phyloP scores from a whole-genome alignment of 2,113 vertebrate species.

The Carollia perspicillata region DNA sequence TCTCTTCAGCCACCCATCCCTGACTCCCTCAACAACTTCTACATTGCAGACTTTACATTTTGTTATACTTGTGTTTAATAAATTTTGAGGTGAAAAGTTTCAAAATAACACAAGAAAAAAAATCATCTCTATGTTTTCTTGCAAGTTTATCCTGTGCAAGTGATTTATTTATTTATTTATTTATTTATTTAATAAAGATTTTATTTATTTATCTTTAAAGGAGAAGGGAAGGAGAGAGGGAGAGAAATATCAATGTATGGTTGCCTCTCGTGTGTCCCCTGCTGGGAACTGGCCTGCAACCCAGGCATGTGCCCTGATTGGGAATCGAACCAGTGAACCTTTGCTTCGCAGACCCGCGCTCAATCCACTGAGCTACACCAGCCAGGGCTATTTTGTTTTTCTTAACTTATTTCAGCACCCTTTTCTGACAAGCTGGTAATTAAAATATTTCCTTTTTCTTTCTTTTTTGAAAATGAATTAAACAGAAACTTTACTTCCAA shows the following conservation, averaged over 20 bases:
- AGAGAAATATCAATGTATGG: too few species aligned
- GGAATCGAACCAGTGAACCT: too few species aligned
- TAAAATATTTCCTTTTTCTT: background rate
- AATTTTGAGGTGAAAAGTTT: background rate
- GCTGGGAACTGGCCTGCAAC: too few species aligned
- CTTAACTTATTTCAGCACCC: background rate
- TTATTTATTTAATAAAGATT: too few species aligned
- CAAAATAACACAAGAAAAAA: background rate
- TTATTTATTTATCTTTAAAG: too few species aligned
- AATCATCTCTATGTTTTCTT: background rate
- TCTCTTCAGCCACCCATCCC: background rate
- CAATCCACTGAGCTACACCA: too few species aligned
- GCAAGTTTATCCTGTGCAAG: background rate
- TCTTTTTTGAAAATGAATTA: background rate
- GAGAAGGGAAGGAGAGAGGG: too few species aligned
- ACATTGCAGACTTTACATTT: background rate
- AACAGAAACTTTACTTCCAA: slow-evolving; percentile 80
- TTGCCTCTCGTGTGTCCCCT: too few species aligned
- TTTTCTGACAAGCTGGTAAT: background rate
- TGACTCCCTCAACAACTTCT: background rate
- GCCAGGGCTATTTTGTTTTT: background rate
- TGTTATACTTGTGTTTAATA: background rate
- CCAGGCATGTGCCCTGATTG: too few species aligned
- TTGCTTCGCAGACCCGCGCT: too few species aligned
- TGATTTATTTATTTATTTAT: too few species aligned